These are phyloP conservation scores for Odobenus rosmarus DNA, from an alignment of 2,113 vertebrate genomes.

Conservation along the genomic window DNA sequence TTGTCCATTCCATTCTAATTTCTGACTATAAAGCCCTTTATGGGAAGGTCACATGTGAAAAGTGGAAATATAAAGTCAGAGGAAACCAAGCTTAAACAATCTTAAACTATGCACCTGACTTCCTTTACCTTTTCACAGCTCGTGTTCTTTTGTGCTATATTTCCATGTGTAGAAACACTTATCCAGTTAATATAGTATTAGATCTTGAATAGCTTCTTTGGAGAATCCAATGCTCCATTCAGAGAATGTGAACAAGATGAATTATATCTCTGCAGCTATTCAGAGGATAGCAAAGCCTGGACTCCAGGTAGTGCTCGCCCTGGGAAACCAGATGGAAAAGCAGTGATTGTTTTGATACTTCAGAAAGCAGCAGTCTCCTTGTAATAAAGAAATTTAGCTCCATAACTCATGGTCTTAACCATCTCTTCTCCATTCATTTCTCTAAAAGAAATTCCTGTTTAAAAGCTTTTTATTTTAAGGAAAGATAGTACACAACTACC, in stretches of 20 bases:
- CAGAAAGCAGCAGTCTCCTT: not conserved
- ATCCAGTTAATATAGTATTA: not conserved
- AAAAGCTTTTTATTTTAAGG: not conserved
- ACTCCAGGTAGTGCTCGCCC: not conserved
- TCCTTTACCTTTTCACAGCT: slow-evolving; percentile 1
- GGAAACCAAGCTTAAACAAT: not conserved
- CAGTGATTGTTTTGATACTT: not conserved
- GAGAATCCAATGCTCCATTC: not conserved
- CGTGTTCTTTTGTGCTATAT: not conserved
- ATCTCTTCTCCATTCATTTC: slow-evolving; percentile 31
- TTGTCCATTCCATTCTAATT: not conserved
- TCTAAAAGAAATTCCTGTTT: not conserved
- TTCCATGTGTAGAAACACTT: slow-evolving; percentile 13
- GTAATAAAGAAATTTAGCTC: not conserved
- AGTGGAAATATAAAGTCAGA: not conserved
- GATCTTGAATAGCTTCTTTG: not conserved
- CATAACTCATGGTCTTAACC: not conserved
- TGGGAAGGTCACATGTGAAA: not conserved
- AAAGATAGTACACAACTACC: not conserved
- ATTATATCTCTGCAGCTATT: not conserved
- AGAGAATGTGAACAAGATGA: not conserved
- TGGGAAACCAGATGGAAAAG: not conserved
- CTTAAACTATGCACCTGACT: not conserved
- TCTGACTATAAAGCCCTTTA: not conserved
- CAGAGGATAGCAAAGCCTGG: not conserved